These are phyloP conservation scores for Pheosia gnoma DNA, from an alignment of 2,888 invertebrate genomes.

Conservation along the genomic window DNA sequence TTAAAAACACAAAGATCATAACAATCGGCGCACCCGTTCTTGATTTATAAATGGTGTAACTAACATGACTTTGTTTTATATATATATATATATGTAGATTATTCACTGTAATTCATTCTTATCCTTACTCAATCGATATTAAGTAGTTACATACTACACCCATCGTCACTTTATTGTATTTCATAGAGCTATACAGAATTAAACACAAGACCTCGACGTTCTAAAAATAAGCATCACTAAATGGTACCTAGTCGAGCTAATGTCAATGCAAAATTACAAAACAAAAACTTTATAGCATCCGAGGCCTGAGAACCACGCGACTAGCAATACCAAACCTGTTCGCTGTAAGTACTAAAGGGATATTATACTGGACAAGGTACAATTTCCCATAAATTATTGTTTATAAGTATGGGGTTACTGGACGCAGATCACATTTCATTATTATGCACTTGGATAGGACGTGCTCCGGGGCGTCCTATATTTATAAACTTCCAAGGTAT, in stretches of 20 bases:
- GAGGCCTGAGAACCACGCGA: neutral
- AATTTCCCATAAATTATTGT: slow-evolving; percentile 44
- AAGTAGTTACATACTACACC: too few relatives aligned
- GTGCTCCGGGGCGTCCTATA: too few relatives aligned
- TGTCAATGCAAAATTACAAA: neutral
- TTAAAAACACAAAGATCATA: too few relatives aligned
- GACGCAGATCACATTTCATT: slow-evolving; percentile 40
- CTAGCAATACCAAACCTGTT: slow-evolving; percentile 27
- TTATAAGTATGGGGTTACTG: slow-evolving; percentile 19
- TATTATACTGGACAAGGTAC: slow-evolving; percentile 28
- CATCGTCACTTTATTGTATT: too few relatives aligned
- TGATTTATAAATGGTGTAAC: too few relatives aligned
- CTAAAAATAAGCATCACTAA: neutral
- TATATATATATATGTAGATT: too few relatives aligned
- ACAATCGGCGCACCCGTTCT: too few relatives aligned
- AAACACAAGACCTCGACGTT: neutral
- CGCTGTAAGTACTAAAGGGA: slow-evolving; percentile 23
- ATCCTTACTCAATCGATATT: too few relatives aligned
- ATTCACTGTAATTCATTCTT: too few relatives aligned
- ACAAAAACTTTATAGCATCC: neutral
- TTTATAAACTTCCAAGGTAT: too few relatives aligned
- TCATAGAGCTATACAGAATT: too few relatives aligned
- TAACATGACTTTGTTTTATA: too few relatives aligned
- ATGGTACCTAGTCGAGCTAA: neutral
- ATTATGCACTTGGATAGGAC: slow-evolving; percentile 19